Evolutionary conservation across 1,140 invertebrate genomes (phyloP).

Genomic region (Dysdera silvatica): DNA sequence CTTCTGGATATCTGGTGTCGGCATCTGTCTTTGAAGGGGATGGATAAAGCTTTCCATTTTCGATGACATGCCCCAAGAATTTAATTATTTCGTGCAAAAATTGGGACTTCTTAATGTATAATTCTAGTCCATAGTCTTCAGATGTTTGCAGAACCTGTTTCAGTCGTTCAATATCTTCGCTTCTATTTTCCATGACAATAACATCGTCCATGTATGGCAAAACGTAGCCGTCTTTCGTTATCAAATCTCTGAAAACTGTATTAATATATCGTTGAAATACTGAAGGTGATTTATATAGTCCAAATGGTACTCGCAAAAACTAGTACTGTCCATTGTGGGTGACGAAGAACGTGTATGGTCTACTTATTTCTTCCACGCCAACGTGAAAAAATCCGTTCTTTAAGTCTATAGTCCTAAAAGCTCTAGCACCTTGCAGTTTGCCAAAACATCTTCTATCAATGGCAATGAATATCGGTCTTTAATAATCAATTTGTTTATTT

Average conservation of each 20-base stretch:
- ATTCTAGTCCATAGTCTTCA: background rate
- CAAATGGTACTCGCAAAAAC: conserved; percentile 6
- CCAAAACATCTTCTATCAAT: background rate
- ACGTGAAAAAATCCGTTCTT: conserved; percentile 12
- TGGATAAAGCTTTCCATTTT: background rate
- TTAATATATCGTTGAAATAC: conserved; percentile 35
- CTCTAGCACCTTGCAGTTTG: background rate
- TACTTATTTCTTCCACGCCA: background rate
- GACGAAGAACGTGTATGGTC: background rate
- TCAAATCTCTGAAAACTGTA: conserved; percentile 26
- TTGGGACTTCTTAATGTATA: background rate
- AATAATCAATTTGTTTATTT: background rate
- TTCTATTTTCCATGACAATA: conserved; percentile 9
- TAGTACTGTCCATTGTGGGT: conserved; percentile 6
- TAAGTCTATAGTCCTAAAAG: background rate
- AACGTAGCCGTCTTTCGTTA: background rate
- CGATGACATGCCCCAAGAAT: conserved; percentile 3
- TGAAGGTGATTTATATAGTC: background rate
- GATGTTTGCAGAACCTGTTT: background rate
- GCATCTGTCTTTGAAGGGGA: conserved; percentile 1
- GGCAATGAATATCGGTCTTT: background rate
- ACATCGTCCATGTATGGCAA: conserved; percentile 38
- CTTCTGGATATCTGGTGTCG: conserved; percentile 23
- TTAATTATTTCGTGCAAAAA: background rate
- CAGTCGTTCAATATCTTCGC: conserved; percentile 14